phyloP scores from a whole-genome alignment of 2,113 vertebrate genomes.

The Furnarius figulus region DNA sequence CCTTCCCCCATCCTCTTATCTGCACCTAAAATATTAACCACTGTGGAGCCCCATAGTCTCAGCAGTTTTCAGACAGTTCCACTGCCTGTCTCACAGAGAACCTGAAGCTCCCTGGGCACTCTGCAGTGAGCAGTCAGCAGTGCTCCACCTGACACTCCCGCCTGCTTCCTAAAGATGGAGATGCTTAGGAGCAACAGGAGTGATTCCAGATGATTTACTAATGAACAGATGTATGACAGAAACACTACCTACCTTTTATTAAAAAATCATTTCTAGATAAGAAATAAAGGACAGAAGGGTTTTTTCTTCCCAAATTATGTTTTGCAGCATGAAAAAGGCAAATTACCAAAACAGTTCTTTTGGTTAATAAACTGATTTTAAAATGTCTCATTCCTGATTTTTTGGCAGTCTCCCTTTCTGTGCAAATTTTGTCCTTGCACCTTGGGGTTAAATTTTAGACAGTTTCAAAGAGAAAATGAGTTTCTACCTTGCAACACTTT shows the following conservation, averaged over 20 bases:
- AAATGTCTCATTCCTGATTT: neutral
- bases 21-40: neutral
- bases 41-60: accelerated
- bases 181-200: neutral
- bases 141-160: neutral
- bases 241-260: neutral
- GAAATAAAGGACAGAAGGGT: neutral
- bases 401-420: neutral
- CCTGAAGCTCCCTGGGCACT: neutral
- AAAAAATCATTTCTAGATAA: neutral
- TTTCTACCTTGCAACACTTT: neutral
- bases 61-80: neutral
- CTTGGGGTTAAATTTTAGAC: neutral
- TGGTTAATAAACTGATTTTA: neutral
- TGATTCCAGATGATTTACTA: neutral
- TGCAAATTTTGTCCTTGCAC: neutral
- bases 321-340: neutral
- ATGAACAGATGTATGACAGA: neutral
- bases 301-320: neutral
- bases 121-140: neutral
- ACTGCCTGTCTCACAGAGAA: neutral
- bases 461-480: neutral
- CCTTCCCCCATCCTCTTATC: neutral
- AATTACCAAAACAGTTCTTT: neutral
- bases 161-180: neutral